phyloP scores from a whole-genome alignment of 2,797 vertebrate genomes.

The Eutrigla gurnardus region DNA sequence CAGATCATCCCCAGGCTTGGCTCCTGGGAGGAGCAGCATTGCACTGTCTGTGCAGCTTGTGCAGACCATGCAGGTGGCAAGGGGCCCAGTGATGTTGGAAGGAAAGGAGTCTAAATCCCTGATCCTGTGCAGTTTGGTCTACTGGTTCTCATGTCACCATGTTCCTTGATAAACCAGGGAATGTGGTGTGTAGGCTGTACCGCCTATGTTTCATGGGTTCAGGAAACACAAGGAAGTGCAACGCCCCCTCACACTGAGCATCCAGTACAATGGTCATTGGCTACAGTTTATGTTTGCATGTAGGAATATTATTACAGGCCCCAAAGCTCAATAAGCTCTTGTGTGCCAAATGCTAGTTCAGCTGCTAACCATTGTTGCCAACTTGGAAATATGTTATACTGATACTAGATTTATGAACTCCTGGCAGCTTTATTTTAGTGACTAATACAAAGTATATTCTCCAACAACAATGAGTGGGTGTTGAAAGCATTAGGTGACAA shows the following conservation, averaged over 20 bases:
- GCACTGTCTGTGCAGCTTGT: no score
- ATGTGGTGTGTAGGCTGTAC: not conserved
- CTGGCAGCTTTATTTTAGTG: constrained; percentile 21
- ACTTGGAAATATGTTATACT: constrained; percentile 21
- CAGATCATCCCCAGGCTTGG: no score
- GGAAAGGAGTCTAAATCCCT: no score
- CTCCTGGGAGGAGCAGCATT: no score
- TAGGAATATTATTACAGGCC: constrained; percentile 1
- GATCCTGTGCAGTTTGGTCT: no score
- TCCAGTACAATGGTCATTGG: not conserved
- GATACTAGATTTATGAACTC: constrained; percentile 24
- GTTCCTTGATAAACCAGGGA: no score
- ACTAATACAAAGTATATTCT: constrained; percentile 9
- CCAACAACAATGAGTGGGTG: constrained; percentile 1
- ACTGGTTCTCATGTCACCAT: no score
- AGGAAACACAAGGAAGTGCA: not conserved
- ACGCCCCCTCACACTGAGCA: not conserved
- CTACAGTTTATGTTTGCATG: constrained; percentile 22
- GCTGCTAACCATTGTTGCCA: constrained; percentile 27
- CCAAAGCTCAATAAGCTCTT: constrained; percentile 4
- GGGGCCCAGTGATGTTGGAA: no score
- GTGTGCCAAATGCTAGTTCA: constrained; percentile 35
- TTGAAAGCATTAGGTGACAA: constrained; percentile 3
- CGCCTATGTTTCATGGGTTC: constrained; percentile 11
- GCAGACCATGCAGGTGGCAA: no score